Base-by-base conservation (phyloP, 2,797 vertebrate genomes). In the Tokudaia tokunoshimensis region DNA sequence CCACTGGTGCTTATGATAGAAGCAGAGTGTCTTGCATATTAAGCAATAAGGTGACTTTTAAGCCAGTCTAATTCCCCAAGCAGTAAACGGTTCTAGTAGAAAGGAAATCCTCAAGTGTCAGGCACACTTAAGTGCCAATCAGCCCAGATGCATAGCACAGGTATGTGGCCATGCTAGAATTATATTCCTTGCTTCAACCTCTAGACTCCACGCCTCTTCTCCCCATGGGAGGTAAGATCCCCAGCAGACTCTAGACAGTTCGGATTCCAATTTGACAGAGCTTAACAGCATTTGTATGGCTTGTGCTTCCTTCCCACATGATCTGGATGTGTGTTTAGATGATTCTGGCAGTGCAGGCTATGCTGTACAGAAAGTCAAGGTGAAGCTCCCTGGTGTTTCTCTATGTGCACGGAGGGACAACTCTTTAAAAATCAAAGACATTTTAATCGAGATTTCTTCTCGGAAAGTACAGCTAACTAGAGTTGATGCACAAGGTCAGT, bases 391-490 rank as follows among this genome's bases (percentile, higher is more conserved):
- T 86, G n/a, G 57, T 52, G 20, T 72, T 34, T 37, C 29, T 91
- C 74, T 91, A 50, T 26, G 52, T 13, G 41, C 75, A 88, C 19
- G 15, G 47, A 95, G 76, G 2, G 8, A 72, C 20, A 20, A n/a
- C 19, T 95, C 61, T 70, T 10, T 29, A 59, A 88, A 87, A 95
- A 57, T 22, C 50, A 82, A 74, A 91, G 20, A 15, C 11, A 75
- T 93, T 89, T 80, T 81, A 59, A 89, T 72, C 12, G 50, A 89
- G 65, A 95, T 89, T 96, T 96, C 85, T 91, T 82, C 74, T 96
- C 44, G n/a, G 57, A 89, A 95, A 79, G 26, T 26, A 22, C 34
- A 90, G 57, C 47, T 63, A 86, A 92, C 74, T 83, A 52, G 85
- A 84, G 7, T 17, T 80, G 52, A 44, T 31, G 26, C 5, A 41